These are phyloP conservation scores for Tholera decimalis DNA, from an alignment of 2,888 invertebrate genomes.

Conservation along the genomic window DNA sequence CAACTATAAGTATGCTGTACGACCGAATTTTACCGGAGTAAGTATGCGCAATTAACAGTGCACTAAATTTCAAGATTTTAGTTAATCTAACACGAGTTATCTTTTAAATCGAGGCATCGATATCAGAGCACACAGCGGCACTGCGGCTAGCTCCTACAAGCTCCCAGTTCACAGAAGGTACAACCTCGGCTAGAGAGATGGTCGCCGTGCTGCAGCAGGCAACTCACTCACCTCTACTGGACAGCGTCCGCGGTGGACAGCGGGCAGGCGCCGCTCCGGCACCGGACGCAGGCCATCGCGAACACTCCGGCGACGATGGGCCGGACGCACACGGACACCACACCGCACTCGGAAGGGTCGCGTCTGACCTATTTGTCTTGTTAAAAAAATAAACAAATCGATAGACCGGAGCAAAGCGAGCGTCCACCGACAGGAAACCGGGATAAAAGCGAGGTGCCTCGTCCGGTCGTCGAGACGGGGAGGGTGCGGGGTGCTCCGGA, in stretches of 20 bases:
- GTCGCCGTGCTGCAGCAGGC: not conserved
- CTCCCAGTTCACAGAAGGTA: not conserved
- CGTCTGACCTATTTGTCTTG: conserved; percentile 82
- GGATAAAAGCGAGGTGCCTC: conserved; percentile 88
- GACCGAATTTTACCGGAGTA: no score
- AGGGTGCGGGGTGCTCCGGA: conserved; percentile 64
- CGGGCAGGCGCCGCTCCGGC: conserved; percentile 50
- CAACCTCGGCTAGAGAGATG: not conserved
- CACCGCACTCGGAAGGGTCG: conserved; percentile 78
- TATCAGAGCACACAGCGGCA: not conserved
- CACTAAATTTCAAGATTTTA: no score
- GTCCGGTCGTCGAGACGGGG: conserved; percentile 75
- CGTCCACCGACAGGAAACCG: conserved; percentile 90
- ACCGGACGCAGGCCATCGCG: conserved; percentile 66
- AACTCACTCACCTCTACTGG: conserved; percentile 62
- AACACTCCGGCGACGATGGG: conserved; percentile 59
- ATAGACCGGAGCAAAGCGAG: conserved; percentile 87
- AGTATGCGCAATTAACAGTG: no score
- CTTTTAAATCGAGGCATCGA: no score
- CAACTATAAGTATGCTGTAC: no score
- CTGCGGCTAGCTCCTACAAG: not conserved
- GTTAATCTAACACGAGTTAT: no score
- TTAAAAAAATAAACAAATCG: conserved; percentile 90
- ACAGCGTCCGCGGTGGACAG: conserved; percentile 52
- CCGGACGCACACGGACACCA: conserved; percentile 68